A percentile compares a stretch with the other conserved stretches of the same genome.
phyloP scores from a whole-genome alignment of 2,888 invertebrate genomes.

The Drosophila multiciliata region DNA sequence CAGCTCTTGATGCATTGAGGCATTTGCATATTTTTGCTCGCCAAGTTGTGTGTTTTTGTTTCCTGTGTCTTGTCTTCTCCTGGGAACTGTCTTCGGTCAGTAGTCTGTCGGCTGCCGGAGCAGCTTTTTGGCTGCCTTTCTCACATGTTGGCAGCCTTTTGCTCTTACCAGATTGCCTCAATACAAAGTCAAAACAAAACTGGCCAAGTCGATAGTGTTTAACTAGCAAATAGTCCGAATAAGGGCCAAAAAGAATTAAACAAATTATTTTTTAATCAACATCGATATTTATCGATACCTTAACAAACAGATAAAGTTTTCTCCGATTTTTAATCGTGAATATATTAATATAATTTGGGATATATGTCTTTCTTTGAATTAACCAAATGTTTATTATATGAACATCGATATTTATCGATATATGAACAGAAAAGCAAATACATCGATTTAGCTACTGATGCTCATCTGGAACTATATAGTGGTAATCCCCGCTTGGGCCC shows the following conservation, averaged over 20 bases:
- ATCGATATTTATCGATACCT: neutral
- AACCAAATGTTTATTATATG: neutral
- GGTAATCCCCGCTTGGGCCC: neutral
- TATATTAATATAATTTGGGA: neutral
- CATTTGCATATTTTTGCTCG: constrained; percentile 63
- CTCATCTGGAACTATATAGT: neutral
- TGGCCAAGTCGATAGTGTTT: neutral
- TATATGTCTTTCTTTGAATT: neutral
- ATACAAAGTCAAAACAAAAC: constrained; percentile 44
- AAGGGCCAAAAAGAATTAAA: neutral
- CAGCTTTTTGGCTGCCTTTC: constrained; percentile 7
- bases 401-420: neutral
- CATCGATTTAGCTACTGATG: neutral
- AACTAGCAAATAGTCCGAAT: neutral
- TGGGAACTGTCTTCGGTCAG: constrained; percentile 73
- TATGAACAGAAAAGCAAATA: neutral
- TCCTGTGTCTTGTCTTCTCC: constrained; percentile 61
- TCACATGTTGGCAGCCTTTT: constrained; percentile 44
- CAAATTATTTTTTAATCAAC: neutral
- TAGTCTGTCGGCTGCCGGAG: constrained; percentile 45
- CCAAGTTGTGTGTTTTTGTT: constrained; percentile 58
- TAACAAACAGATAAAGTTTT: neutral
- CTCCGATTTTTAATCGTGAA: neutral
- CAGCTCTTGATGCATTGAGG: constrained; percentile 20
- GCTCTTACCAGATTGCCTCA: constrained; percentile 52